Percentiles rank a stretch among this genome's conserved stretches.
These are phyloP conservation scores for Todiramphus saurophagus DNA, from an alignment of 2,113 vertebrate species.

Conservation along the genomic window DNA sequence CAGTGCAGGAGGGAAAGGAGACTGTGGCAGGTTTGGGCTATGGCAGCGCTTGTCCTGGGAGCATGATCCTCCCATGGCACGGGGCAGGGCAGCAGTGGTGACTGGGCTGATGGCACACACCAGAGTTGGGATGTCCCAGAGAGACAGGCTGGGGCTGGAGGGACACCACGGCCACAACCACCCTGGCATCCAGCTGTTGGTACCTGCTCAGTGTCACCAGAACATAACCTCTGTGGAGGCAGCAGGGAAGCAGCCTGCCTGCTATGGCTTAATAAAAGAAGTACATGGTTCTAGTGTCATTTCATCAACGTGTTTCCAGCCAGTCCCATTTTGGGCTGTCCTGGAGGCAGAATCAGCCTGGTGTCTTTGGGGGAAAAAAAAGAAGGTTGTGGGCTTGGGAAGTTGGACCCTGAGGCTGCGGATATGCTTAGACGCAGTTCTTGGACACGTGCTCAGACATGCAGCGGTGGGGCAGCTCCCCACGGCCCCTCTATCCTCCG, in stretches of 20 bases:
- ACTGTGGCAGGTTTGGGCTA: fast-evolving
- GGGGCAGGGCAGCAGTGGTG: background rate
- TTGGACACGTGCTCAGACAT: fast-evolving
- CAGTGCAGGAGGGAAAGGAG: background rate
- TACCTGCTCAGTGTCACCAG: background rate
- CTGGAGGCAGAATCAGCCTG: fast-evolving
- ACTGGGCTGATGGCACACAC: background rate
- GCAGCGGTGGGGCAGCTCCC: background rate
- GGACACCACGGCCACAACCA: fast-evolving
- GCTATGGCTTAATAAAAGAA: background rate
- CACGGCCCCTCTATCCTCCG: fast-evolving
- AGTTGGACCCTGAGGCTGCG: fast-evolving
- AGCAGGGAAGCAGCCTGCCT: background rate
- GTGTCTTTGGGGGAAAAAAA: background rate
- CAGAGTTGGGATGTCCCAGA: background rate
- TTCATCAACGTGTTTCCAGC: fast-evolving
- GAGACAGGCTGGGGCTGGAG: background rate
- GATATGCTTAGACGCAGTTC: background rate
- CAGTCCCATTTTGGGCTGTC: fast-evolving
- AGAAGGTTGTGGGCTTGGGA: background rate
- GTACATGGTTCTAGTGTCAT: background rate
- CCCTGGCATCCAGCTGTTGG: background rate
- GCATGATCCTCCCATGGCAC: fast-evolving
- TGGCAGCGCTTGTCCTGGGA: background rate
- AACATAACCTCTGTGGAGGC: fast-evolving